Conservation (phyloP, 2,113 vertebrate species). For the Bubalus kerabau region DNA sequence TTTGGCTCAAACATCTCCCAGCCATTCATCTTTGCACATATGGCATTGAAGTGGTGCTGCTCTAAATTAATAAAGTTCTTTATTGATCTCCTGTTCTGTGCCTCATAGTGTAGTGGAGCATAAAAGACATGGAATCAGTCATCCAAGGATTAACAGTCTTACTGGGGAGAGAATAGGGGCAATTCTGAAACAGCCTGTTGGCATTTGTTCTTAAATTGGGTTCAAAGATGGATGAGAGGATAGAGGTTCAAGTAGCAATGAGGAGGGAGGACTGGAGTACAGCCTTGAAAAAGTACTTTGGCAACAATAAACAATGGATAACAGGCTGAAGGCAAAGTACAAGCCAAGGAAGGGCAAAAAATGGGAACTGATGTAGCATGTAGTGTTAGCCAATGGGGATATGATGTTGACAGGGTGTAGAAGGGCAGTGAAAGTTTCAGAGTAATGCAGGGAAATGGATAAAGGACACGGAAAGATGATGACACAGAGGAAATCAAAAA, state of each 20-base stretch:
- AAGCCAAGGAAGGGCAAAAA: neutral
- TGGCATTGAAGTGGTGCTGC: neutral
- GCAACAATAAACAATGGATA: neutral
- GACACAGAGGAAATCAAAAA: neutral
- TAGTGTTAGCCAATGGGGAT: neutral
- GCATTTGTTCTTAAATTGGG: neutral
- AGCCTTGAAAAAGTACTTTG: conserved; percentile 7
- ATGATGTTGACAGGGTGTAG: neutral
- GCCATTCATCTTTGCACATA: neutral
- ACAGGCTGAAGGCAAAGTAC: neutral
- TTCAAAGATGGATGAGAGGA: neutral
- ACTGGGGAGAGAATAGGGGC: neutral
- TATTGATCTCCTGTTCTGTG: neutral
- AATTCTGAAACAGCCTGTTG: neutral
- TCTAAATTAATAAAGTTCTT: neutral
- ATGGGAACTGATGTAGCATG: neutral
- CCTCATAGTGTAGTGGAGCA: neutral
- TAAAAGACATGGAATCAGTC: neutral
- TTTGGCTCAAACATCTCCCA: neutral
- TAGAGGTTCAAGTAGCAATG: neutral
- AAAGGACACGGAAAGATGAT: neutral
- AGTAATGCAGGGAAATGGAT: neutral
- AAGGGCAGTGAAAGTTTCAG: neutral
- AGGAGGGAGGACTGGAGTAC: neutral
- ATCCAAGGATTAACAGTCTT: neutral